Conservation (phyloP, 2,888 invertebrate species). For the Nudaria mundana region DNA sequence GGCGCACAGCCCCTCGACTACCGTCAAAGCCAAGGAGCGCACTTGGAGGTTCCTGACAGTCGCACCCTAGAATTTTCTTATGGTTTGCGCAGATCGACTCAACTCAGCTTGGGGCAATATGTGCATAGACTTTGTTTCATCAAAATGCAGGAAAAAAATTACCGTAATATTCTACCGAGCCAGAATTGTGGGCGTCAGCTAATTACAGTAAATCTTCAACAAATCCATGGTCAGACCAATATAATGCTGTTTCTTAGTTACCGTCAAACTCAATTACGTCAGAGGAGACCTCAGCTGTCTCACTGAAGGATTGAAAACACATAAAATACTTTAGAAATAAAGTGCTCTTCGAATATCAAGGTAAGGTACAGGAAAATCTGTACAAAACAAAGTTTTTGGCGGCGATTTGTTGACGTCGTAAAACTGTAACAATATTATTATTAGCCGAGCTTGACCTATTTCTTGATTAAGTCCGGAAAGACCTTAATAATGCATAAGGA, state of each 20-base stretch:
- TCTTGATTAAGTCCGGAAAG: conserved; percentile 4
- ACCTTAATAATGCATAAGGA: background rate
- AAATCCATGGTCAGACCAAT: too few species aligned
- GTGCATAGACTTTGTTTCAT: too few species aligned
- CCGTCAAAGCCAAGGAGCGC: too few species aligned
- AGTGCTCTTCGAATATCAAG: conserved; percentile 11
- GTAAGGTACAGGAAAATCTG: conserved; percentile 20
- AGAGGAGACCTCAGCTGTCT: background rate
- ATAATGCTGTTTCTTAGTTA: background rate
- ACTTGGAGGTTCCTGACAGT: too few species aligned
- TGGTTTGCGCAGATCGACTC: too few species aligned
- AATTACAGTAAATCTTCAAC: too few species aligned
- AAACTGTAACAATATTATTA: conserved; percentile 7
- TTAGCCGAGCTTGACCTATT: conserved; percentile 22
- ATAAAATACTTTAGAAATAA: conserved; percentile 6
- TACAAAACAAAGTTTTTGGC: conserved; percentile 1
- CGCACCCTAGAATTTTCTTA: too few species aligned
- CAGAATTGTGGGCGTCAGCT: too few species aligned
- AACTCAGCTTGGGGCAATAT: too few species aligned
- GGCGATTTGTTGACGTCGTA: conserved; percentile 18
- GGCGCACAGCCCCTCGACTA: too few species aligned
- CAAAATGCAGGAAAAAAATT: too few species aligned
- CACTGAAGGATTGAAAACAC: conserved; percentile 1
- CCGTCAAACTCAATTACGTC: background rate
- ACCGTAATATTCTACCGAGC: too few species aligned